Evolutionary conservation across 2,888 invertebrate genomes (phyloP).

Genomic region (Synergus gifuensis): DNA sequence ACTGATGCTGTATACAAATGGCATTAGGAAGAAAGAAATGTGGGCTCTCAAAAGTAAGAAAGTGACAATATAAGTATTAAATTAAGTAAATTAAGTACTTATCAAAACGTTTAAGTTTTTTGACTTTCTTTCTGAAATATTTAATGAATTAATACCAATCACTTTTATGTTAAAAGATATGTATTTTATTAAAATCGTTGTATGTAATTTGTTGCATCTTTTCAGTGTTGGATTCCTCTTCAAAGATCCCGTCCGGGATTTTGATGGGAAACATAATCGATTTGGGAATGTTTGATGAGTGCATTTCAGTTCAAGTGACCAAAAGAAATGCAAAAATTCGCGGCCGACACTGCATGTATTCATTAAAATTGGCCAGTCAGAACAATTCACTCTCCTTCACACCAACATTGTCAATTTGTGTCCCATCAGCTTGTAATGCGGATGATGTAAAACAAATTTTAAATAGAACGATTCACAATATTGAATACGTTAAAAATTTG

Average conservation of each 20-base stretch:
- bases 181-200: no score
- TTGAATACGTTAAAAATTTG: background rate
- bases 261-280: conserved; percentile 76
- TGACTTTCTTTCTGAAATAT: no score
- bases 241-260: conserved; percentile 68
- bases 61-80: no score
- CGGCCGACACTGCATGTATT: conserved; percentile 76
- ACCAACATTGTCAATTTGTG: conserved; percentile 73
- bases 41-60: background rate
- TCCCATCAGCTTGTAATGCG: conserved; percentile 76
- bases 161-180: no score
- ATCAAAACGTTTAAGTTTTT: no score
- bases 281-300: conserved; percentile 78
- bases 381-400: conserved; percentile 58
- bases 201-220: background rate
- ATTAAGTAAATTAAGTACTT: background rate
- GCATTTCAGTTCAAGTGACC: conserved; percentile 62
- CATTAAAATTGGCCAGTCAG: conserved; percentile 56
- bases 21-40: background rate
- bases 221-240: background rate
- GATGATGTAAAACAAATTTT: conserved; percentile 62
- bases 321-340: conserved; percentile 64
- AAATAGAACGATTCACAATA: background rate
- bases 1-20: background rate
- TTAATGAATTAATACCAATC: no score